phyloP scores from a whole-genome alignment of 2,797 vertebrate genomes.

The Dendrocincla tyrannina region DNA sequence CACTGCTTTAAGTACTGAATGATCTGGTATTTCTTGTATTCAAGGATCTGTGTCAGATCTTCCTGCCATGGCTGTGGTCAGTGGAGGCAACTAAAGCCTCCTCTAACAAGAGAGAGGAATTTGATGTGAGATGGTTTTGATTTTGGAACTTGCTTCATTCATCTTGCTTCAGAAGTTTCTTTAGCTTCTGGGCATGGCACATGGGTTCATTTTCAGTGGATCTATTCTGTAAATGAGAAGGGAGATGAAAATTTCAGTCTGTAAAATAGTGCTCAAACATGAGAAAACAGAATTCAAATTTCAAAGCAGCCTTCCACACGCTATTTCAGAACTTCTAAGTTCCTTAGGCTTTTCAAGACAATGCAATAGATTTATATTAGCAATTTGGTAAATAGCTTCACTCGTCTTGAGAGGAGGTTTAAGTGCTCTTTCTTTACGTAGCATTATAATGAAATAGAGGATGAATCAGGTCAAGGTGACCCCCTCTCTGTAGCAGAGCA shows the following conservation, averaged over 20 bases:
- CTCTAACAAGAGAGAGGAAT: background rate
- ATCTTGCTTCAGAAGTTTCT: background rate
- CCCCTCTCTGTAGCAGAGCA: background rate
- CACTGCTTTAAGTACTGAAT: background rate
- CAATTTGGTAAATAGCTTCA: background rate
- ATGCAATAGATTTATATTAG: background rate
- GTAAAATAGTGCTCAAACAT: background rate
- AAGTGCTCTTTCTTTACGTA: background rate
- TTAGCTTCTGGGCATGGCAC: background rate
- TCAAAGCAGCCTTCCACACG: background rate
- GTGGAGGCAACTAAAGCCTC: background rate
- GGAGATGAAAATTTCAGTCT: background rate
- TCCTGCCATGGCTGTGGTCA: background rate
- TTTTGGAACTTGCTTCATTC: background rate
- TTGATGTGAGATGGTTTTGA: background rate
- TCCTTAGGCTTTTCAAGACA: background rate
- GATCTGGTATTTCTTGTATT: background rate
- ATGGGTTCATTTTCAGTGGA: background rate
- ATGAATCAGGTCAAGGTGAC: background rate
- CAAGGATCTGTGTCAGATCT: background rate
- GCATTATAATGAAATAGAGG: background rate
- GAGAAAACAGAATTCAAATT: background rate
- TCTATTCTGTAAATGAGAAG: background rate
- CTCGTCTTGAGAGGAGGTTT: background rate
- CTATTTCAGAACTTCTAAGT: background rate